Evolutionary conservation across 2,113 vertebrate genomes (phyloP).

Genomic region (Spea multiplicata): DNA sequence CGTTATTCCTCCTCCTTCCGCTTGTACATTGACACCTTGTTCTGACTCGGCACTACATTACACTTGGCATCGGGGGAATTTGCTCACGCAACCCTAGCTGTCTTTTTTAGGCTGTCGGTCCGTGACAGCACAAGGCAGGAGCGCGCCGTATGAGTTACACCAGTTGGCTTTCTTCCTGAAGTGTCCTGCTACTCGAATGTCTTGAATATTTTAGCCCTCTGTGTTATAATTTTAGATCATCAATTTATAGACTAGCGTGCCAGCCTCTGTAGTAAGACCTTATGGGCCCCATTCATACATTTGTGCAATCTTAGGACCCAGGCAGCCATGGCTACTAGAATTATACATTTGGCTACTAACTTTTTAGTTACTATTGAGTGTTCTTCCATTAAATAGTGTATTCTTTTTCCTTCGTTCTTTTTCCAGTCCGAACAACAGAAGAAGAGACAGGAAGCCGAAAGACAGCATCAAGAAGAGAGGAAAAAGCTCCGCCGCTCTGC

Average conservation of each 20-base stretch:
- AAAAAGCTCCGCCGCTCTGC: slow-evolving; percentile 83
- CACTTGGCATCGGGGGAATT: slow-evolving; percentile 7
- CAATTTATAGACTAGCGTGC: background rate
- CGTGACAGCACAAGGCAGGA: background rate
- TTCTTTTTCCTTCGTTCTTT: too few species aligned
- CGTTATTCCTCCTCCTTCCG: slow-evolving; percentile 1
- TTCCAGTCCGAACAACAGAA: slow-evolving; percentile 85
- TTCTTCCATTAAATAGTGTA: background rate
- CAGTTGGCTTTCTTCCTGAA: slow-evolving; percentile 5
- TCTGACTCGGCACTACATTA: slow-evolving; percentile 20
- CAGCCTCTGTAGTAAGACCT: background rate
- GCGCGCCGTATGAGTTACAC: background rate
- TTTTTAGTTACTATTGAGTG: too few species aligned
- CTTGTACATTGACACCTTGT: background rate
- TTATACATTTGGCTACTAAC: too few species aligned
- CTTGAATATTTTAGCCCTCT: slow-evolving; percentile 1
- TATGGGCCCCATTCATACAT: too few species aligned
- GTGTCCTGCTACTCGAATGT: background rate
- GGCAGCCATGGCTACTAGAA: background rate
- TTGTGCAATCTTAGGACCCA: too few species aligned
- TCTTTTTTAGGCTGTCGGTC: slow-evolving; percentile 14
- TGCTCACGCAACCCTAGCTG: slow-evolving; percentile 2
- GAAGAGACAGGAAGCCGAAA: slow-evolving; percentile 83
- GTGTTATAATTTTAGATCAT: background rate
- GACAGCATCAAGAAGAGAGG: slow-evolving; percentile 83